phyloP scores from a whole-genome alignment of 2,113 vertebrate species.

The Microtus richardsoni region DNA sequence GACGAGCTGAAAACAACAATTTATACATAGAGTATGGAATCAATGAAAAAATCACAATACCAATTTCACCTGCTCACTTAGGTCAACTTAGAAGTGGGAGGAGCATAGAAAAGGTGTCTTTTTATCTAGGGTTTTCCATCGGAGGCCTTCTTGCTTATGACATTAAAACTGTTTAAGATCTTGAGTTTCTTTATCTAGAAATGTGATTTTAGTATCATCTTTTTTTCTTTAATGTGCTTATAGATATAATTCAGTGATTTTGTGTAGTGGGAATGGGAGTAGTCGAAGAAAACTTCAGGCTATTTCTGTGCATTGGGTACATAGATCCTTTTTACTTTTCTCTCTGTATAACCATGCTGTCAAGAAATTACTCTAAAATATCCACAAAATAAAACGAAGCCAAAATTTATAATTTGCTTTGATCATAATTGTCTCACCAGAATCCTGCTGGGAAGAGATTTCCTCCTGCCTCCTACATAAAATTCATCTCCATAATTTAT shows the following conservation, averaged over 20 bases:
- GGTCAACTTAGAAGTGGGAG: conserved; percentile 80
- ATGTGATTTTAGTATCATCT: not conserved
- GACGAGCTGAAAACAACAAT: conserved; percentile 73
- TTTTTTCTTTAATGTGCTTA: not conserved
- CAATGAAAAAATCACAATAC: conserved; percentile 78
- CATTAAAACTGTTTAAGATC: conserved; percentile 73
- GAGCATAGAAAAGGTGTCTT: conserved; percentile 83
- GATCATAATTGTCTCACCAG: not conserved
- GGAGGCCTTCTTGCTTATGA: conserved; percentile 84
- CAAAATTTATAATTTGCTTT: not conserved
- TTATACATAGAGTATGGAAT: conserved; percentile 80
- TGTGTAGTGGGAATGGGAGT: too few species aligned
- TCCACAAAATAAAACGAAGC: not conserved
- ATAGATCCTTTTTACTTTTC: not conserved
- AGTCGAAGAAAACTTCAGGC: not conserved
- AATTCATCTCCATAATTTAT: not conserved
- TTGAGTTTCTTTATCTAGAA: not conserved
- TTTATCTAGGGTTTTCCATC: conserved; percentile 86
- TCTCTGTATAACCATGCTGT: not conserved
- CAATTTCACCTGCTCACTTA: conserved; percentile 74
- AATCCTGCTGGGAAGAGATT: not conserved
- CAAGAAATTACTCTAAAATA: not conserved
- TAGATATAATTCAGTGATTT: not conserved
- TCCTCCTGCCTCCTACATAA: not conserved
- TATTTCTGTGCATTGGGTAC: not conserved